Conservation (phyloP, 2,888 invertebrate genomes). For the Lacanobia oleracea region DNA sequence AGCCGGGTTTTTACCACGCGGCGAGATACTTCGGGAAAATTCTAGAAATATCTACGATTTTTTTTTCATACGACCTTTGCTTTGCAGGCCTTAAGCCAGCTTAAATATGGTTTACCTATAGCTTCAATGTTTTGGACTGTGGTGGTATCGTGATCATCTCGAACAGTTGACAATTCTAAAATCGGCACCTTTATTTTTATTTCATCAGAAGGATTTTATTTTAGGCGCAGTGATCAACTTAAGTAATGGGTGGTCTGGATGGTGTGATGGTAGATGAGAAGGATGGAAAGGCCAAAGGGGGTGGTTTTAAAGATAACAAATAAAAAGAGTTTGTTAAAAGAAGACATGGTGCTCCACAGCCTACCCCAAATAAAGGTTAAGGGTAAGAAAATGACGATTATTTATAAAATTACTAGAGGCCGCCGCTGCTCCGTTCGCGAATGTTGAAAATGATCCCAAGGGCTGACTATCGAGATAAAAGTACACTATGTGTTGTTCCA, state of each 20-base stretch:
- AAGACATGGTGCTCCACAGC: too few relatives aligned
- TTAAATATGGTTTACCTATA: slow-evolving; percentile 21
- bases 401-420: too few relatives aligned
- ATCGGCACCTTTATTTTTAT: slow-evolving; percentile 27
- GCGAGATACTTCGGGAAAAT: not conserved
- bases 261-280: not conserved
- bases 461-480: too few relatives aligned
- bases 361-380: too few relatives aligned
- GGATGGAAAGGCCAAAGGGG: too few relatives aligned
- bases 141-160: slow-evolving; percentile 28
- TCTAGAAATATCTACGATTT: not conserved
- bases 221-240: not conserved
- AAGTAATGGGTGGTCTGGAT: not conserved
- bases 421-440: too few relatives aligned
- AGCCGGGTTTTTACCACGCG: slow-evolving; percentile 12
- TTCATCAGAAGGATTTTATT: not conserved
- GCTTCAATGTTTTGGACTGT: slow-evolving; percentile 35
- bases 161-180: slow-evolving; percentile 34
- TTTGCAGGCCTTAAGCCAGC: too few relatives aligned
- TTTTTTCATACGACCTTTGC: not conserved
- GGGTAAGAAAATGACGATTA: too few relatives aligned
- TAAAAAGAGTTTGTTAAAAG: too few relatives aligned
- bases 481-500: too few relatives aligned
- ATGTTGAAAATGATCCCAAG: too few relatives aligned
- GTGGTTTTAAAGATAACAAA: too few relatives aligned